Conservation (phyloP, 2,113 vertebrate species). For the Myotis davidii region DNA sequence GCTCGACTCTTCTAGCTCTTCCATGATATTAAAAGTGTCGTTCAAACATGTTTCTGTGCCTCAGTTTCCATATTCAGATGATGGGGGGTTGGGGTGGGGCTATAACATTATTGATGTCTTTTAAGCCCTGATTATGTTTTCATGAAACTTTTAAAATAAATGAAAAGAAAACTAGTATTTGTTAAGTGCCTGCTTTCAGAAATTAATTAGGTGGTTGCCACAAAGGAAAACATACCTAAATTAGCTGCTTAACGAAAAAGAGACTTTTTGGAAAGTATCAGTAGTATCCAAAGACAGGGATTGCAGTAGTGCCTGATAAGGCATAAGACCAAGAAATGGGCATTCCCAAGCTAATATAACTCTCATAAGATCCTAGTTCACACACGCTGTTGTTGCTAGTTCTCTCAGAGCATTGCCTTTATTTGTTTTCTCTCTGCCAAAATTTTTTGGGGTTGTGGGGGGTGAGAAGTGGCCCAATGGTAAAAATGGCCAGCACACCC, state of each 20-base stretch:
- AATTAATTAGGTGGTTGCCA: not conserved
- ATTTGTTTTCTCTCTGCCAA: not conserved
- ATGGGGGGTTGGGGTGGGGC: not conserved
- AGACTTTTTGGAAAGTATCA: not conserved
- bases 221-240: not conserved
- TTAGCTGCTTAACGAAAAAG: not conserved
- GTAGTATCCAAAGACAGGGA: not conserved
- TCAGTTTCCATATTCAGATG: not conserved
- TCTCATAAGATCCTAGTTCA: not conserved
- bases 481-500: not conserved
- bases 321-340: not conserved
- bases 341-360: not conserved
- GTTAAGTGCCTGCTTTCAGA: not conserved
- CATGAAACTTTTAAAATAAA: not conserved
- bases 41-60: not conserved
- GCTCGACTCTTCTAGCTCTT: not conserved
- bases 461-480: not conserved
- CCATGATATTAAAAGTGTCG: not conserved
- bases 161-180: slow-evolving; percentile 3
- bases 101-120: not conserved
- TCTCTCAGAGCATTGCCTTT: not conserved
- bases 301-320: not conserved
- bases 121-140: not conserved
- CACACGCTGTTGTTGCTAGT: not conserved
- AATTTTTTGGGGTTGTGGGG: not conserved